These are phyloP conservation scores for Cyclargus thomasi DNA, from an alignment of 1,140 invertebrate species.

Conservation along the genomic window DNA sequence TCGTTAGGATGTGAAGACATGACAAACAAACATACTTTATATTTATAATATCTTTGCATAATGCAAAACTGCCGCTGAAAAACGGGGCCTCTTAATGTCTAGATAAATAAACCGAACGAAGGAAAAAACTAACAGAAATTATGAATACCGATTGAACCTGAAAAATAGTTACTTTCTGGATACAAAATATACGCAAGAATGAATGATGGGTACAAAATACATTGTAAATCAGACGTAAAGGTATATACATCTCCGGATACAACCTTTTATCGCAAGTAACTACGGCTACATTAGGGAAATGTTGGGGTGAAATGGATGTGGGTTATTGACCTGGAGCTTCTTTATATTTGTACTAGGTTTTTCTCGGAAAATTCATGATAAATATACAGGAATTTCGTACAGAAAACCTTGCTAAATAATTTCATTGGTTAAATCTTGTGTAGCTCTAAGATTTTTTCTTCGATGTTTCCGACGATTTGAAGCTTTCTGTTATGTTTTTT, in stretches of 20 bases:
- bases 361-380: background rate
- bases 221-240: background rate
- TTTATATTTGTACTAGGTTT: background rate
- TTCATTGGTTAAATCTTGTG: too few species aligned
- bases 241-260: constrained; percentile 19
- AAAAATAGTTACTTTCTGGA: background rate
- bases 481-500: too few species aligned
- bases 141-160: background rate
- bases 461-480: too few species aligned
- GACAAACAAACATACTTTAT: too few species aligned
- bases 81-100: too few species aligned
- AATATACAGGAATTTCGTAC: background rate
- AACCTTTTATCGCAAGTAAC: constrained; percentile 33
- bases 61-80: too few species aligned
- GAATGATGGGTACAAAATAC: constrained; percentile 1
- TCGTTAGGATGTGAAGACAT: too few species aligned
- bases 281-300: constrained; percentile 47
- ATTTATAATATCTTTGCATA: too few species aligned
- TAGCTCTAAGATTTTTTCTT: too few species aligned
- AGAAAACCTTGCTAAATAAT: background rate
- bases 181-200: background rate
- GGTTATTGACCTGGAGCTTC: constrained; percentile 44
- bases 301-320: constrained; percentile 42
- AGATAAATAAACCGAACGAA: background rate
- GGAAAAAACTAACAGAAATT: background rate